These are phyloP conservation scores for Pseudococcus viburni DNA, from an alignment of 2,888 invertebrate genomes.

Conservation along the genomic window DNA sequence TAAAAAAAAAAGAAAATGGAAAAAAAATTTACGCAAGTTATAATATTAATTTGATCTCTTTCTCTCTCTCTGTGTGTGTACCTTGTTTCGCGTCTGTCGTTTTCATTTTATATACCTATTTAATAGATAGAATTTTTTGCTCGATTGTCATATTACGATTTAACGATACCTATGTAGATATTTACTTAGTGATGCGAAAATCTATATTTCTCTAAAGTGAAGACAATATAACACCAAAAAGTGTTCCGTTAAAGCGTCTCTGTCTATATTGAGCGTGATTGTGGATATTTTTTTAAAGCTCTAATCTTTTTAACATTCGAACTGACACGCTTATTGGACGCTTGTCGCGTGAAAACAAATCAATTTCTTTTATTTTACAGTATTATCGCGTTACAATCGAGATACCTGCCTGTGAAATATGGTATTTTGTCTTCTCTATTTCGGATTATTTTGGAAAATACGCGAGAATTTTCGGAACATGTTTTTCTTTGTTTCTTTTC, in stretches of 20 bases:
- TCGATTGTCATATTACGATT: slow-evolving; percentile 1
- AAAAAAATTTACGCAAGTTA: slow-evolving; percentile 46
- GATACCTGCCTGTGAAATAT: background rate
- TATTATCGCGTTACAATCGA: slow-evolving; percentile 37
- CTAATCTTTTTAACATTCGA: slow-evolving; percentile 6
- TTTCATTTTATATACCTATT: slow-evolving; percentile 25
- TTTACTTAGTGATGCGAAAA: background rate
- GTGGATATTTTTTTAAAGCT: background rate
- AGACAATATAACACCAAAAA: slow-evolving; percentile 55
- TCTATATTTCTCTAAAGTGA: slow-evolving; percentile 32
- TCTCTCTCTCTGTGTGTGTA: slow-evolving; percentile 13
- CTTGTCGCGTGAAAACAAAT: slow-evolving; percentile 29
- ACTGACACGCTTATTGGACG: slow-evolving; percentile 23
- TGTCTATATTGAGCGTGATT: background rate
- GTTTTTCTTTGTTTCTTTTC: background rate
- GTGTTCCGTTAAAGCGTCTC: slow-evolving; percentile 27
- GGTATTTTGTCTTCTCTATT: background rate
- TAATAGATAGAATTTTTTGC: slow-evolving; percentile 24
- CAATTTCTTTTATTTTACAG: slow-evolving; percentile 8
- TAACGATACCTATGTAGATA: slow-evolving; percentile 4
- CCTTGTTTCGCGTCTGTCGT: slow-evolving; percentile 35
- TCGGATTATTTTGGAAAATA: background rate
- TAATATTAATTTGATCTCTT: slow-evolving; percentile 48
- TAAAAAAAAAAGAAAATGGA: background rate
- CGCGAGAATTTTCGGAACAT: background rate